Conservation (phyloP, 2,888 invertebrate species). For the Clusia tigrina region DNA sequence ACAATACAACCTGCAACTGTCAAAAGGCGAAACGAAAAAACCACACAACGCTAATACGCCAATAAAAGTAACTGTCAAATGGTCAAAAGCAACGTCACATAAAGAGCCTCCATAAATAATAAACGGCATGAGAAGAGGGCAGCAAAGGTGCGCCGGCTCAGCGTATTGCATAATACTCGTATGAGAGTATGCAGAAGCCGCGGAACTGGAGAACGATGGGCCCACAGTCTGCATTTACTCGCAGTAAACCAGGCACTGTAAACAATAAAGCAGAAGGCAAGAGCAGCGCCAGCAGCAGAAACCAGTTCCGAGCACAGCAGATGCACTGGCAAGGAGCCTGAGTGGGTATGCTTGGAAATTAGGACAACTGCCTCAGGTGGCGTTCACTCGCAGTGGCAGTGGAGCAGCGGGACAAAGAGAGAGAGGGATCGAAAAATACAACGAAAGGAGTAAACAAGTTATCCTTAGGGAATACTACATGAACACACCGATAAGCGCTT, state of each 20-base stretch:
- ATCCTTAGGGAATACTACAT: background rate
- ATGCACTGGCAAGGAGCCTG: background rate
- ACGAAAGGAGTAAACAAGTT: background rate
- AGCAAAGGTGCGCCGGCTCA: too few species aligned
- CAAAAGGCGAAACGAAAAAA: background rate
- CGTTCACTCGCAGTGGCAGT: background rate
- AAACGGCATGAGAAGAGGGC: conserved; percentile 31
- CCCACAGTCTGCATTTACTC: background rate
- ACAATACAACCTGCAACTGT: too few species aligned
- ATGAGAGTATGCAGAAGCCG: too few species aligned
- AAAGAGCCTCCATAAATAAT: background rate
- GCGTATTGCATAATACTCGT: conserved; percentile 39
- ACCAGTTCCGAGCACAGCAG: conserved; percentile 41
- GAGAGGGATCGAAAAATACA: background rate
- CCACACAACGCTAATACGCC: background rate
- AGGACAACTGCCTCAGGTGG: conserved; percentile 10
- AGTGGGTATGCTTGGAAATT: conserved; percentile 2
- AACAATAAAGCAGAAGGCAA: too few species aligned
- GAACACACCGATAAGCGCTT: too few species aligned
- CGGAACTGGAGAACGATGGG: too few species aligned
- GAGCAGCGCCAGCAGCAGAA: conserved; percentile 23
- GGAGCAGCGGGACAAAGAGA: conserved; percentile 2
- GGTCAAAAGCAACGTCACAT: too few species aligned
- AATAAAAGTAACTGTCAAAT: background rate
- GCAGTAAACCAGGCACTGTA: background rate